Evolutionary conservation across 2,113 vertebrate genomes (phyloP).

Genomic region (Ailuropoda melanoleuca): DNA sequence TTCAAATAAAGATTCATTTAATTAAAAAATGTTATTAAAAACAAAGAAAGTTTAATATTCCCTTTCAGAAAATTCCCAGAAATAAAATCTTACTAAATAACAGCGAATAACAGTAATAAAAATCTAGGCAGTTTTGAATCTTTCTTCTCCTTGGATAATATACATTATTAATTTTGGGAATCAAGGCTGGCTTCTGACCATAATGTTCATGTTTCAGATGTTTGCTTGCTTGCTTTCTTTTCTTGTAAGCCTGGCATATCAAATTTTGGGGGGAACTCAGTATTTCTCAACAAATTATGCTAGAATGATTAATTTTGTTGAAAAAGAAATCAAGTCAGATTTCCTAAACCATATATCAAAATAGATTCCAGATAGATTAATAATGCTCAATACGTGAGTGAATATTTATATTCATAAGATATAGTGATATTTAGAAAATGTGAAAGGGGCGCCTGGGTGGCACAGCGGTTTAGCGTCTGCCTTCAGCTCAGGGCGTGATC

Average conservation of each 20-base stretch:
- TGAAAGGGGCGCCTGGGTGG: too few species aligned
- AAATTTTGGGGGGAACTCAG: background rate
- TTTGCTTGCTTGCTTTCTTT: background rate
- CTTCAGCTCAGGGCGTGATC: too few species aligned
- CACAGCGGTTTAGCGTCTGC: too few species aligned
- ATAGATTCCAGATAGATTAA: background rate
- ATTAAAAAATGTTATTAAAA: background rate
- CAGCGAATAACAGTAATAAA: background rate
- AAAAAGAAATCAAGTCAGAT: background rate
- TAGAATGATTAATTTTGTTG: background rate
- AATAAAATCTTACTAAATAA: background rate
- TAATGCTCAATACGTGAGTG: background rate
- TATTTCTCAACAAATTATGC: background rate
- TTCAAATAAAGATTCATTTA: background rate
- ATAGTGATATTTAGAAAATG: background rate
- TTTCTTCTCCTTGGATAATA: background rate
- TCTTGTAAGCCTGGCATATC: background rate
- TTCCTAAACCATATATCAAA: background rate
- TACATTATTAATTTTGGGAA: background rate
- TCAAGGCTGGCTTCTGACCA: background rate
- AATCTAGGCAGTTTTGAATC: background rate
- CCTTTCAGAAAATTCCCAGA: background rate
- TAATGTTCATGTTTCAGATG: background rate
- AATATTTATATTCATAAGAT: background rate
- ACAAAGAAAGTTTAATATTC: background rate